A percentile compares a stretch with the other conserved stretches of the same genome.
These are phyloP conservation scores for Oreochromis grahami DNA, from an alignment of 2,797 vertebrate species.

Conservation along the genomic window DNA sequence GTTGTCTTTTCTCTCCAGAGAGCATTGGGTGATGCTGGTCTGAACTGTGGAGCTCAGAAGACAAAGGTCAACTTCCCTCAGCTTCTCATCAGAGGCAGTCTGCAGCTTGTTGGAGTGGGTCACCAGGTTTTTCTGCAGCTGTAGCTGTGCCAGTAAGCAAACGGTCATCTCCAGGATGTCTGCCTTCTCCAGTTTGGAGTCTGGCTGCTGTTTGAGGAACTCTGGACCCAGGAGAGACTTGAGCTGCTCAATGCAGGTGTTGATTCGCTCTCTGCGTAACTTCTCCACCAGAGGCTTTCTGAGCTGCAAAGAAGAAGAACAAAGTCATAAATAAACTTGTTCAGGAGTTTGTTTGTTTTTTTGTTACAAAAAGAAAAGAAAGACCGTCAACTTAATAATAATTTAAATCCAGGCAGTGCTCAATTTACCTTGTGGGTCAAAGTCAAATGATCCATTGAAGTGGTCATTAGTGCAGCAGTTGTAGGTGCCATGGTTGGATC, in stretches of 20 bases:
- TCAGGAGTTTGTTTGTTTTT: not conserved
- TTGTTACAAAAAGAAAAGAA: not conserved
- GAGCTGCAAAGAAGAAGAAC: slow-evolving; percentile 64
- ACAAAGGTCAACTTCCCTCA: slow-evolving; percentile 26
- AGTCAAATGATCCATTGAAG: slow-evolving; percentile 48
- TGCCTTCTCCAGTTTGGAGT: rapidly evolving
- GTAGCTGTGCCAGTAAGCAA: slow-evolving; percentile 31
- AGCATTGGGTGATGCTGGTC: not conserved
- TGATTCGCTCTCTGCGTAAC: slow-evolving; percentile 75
- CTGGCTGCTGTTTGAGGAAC: not conserved
- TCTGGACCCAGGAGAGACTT: slow-evolving; percentile 2
- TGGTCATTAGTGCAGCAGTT: slow-evolving; percentile 38
- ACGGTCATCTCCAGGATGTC: slow-evolving; percentile 70
- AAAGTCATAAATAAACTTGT: slow-evolving; percentile 6
- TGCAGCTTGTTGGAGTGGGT: not conserved
- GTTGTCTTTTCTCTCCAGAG: slow-evolving; percentile 37
- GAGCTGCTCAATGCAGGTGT: slow-evolving; percentile 68
- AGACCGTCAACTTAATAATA: not conserved
- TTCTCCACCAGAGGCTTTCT: slow-evolving; percentile 86
- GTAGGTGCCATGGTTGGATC: slow-evolving; percentile 72
- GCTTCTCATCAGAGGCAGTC: slow-evolving; percentile 25
- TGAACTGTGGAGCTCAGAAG: slow-evolving; percentile 30
- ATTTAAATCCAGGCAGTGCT: not conserved
- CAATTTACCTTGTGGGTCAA: slow-evolving; percentile 65
- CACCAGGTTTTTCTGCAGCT: slow-evolving; percentile 11